Evolutionary conservation across 2,888 invertebrate genomes (phyloP).

Genomic region (Drosophila seclusa): DNA sequence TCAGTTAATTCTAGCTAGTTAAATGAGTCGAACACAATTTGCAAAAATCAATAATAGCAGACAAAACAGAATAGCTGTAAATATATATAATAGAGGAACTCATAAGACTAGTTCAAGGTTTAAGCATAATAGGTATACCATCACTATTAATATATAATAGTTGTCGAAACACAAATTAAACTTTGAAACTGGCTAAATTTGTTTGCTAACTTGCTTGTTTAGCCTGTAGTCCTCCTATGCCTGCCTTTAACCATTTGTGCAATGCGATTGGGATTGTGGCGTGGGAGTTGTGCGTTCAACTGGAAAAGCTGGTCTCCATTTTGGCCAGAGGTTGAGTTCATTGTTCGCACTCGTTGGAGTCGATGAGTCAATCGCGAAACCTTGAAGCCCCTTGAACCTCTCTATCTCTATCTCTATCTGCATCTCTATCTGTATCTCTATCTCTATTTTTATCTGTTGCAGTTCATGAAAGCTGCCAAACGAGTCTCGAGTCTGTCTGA

Average conservation of each 20-base stretch:
- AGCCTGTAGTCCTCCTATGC: neutral
- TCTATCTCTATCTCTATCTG: neutral
- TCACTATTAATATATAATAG: neutral
- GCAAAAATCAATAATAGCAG: neutral
- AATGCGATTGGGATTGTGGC: neutral
- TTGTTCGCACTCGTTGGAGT: neutral
- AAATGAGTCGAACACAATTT: neutral
- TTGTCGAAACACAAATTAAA: neutral
- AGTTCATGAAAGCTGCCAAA: conserved; percentile 16
- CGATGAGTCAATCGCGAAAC: conserved; percentile 18
- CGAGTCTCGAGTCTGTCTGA: conserved; percentile 2
- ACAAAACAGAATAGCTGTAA: neutral
- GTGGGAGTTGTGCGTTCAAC: conserved; percentile 12
- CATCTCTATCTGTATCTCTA: neutral
- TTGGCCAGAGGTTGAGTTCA: conserved; percentile 15
- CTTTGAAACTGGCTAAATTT: neutral
- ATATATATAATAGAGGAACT: neutral
- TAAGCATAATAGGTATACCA: neutral
- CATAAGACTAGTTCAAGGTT: conserved; percentile 24
- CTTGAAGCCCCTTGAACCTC: conserved; percentile 1
- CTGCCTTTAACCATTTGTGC: neutral
- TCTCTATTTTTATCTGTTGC: neutral
- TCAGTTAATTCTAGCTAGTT: neutral
- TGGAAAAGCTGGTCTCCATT: conserved; percentile 15
- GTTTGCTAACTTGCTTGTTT: neutral